phyloP scores from a whole-genome alignment of 2,113 vertebrate genomes.

The Piliocolobus tephrosceles region DNA sequence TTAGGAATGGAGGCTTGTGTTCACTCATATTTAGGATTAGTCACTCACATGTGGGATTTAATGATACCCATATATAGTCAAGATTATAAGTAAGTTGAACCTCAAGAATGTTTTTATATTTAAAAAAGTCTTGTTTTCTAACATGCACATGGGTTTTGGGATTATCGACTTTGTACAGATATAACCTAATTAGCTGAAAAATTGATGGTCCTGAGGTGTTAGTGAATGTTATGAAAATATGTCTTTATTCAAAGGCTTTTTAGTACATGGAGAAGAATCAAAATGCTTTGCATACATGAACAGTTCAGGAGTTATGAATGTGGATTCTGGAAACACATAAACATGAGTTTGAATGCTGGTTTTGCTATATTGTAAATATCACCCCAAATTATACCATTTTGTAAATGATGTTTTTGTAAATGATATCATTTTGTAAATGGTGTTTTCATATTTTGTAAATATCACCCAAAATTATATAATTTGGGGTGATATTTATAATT shows the following conservation, averaged over 20 bases:
- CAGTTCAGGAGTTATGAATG: not conserved
- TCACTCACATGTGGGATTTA: not conserved
- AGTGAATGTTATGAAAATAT: not conserved
- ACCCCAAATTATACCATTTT: too few species aligned
- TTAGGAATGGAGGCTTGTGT: not conserved
- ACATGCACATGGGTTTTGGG: not conserved
- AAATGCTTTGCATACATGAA: not conserved
- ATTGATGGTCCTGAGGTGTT: not conserved
- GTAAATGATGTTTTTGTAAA: too few species aligned
- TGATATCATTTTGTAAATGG: too few species aligned
- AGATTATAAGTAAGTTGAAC: not conserved
- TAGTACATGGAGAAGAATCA: not conserved
- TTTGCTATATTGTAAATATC: too few species aligned
- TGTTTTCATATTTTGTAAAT: too few species aligned
- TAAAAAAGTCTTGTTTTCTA: slow-evolving; percentile 10
- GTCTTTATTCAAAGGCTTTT: not conserved
- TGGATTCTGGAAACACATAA: not conserved
- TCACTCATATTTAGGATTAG: not conserved
- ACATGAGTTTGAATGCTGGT: not conserved
- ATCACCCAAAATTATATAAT: not conserved
- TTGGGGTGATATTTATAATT: not conserved
- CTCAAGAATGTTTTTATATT: not conserved
- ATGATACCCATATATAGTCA: not conserved
- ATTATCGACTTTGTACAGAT: not conserved
- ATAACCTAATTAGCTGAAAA: not conserved